Evolutionary conservation across 2,797 vertebrate genomes (phyloP).

Genomic region (Distichodus sexfasciatus): DNA sequence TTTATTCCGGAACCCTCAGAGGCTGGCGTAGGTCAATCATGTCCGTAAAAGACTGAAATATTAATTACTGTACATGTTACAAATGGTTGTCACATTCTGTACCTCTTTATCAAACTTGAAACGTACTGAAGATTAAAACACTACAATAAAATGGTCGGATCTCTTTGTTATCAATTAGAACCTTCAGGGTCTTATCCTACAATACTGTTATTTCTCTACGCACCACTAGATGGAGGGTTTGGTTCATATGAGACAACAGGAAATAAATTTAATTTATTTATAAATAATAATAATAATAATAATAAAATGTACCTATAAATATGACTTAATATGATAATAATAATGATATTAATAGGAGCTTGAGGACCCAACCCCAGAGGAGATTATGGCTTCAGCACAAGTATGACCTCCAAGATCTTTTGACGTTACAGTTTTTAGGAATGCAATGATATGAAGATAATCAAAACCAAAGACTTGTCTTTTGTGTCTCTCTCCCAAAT

Average conservation of each 20-base stretch:
- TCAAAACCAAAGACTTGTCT: too few species aligned
- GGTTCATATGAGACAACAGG: neutral
- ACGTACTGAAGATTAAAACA: constrained; percentile 61
- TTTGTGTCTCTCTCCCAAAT: constrained; percentile 57
- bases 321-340: too few species aligned
- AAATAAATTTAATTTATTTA: too few species aligned
- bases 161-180: neutral
- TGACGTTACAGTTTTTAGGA: too few species aligned
- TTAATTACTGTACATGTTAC: constrained; percentile 63
- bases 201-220: too few species aligned
- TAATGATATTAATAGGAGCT: too few species aligned
- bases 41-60: constrained; percentile 1
- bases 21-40: neutral
- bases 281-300: too few species aligned
- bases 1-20: neutral
- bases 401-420: too few species aligned
- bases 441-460: too few species aligned
- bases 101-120: constrained; percentile 83
- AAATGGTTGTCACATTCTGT: constrained; percentile 73
- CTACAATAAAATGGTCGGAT: constrained; percentile 47
- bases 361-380: too few species aligned
- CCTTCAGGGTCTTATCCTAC: neutral
- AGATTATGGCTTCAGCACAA: too few species aligned
- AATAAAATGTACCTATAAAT: too few species aligned
- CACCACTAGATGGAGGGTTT: constrained; percentile 16